Evolutionary conservation across 2,888 invertebrate genomes (phyloP).

Genomic region (Hecatera dysodea): DNA sequence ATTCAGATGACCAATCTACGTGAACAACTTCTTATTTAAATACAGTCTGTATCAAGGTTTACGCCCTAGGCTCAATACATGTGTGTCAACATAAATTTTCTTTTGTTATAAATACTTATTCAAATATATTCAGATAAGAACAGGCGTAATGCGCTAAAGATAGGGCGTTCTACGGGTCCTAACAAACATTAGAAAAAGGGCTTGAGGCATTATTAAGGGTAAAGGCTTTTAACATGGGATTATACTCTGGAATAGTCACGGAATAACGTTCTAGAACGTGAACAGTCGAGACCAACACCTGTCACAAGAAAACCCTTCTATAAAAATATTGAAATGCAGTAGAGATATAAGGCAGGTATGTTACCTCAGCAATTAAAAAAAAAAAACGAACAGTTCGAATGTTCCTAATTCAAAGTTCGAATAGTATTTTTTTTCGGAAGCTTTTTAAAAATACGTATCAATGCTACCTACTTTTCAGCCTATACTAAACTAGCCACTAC

Average conservation of each 20-base stretch:
- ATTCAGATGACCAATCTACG: conserved; percentile 5
- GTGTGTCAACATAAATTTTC: not conserved
- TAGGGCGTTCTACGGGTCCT: too few species aligned
- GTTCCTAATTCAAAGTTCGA: too few species aligned
- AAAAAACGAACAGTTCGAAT: not conserved
- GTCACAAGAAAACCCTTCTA: not conserved
- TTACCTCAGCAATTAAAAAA: not conserved
- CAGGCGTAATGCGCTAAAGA: too few species aligned
- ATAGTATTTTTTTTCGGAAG: too few species aligned
- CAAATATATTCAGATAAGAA: not conserved
- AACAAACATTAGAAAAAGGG: too few species aligned
- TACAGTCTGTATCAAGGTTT: conserved; percentile 32
- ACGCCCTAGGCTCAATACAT: conserved; percentile 1
- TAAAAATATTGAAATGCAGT: not conserved
- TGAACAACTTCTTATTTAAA: conserved; percentile 4
- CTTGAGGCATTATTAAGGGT: too few species aligned
- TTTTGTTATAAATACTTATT: not conserved
- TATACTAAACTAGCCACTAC: conserved; percentile 17
- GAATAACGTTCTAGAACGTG: too few species aligned
- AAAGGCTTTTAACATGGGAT: too few species aligned
- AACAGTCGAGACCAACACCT: not conserved
- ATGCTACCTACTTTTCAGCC: conserved; percentile 17
- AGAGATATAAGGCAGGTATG: not conserved
- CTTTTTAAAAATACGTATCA: conserved; percentile 7
- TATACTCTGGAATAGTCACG: too few species aligned